Base-by-base conservation (phyloP, 2,888 invertebrate species). In the Caenorhabditis sulstoni region DNA sequence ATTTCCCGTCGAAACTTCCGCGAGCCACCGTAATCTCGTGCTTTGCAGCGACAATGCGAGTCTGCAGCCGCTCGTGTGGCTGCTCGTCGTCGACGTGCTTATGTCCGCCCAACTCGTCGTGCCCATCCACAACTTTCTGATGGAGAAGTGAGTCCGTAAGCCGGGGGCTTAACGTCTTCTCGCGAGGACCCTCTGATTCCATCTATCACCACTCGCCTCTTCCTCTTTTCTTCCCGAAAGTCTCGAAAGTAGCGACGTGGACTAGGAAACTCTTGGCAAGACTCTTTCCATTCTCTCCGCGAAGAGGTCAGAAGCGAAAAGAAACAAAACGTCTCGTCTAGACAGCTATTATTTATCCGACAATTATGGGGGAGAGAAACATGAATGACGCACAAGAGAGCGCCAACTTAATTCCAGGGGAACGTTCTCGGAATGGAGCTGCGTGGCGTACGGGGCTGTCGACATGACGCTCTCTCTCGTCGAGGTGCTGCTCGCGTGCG, bases 391-490 rank as follows among this genome's bases (percentile, higher is more conserved):
- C 45, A 55, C 44, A 12, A 37, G 16, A 16, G 29, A 29, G 29
- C 29, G 7, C n/a, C 23, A 1, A 53, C 47, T 49, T 55, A 53
- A 71, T 79, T 82, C 57, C 77, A 86, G 86, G 45, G 75, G 79
- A 44, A 55, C 79, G 49, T 85, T 82, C 76, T 68, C 66, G 16
- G 66, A 70, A 47, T 65, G 57, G 62, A 47, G 67, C 12, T 86
- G 86, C 47, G 35, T 76, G n/a, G 29, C 74, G 18, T 84, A 83
- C 53, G 86, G 84, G 18, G 79, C 79, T 11, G 49, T 70, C 16
- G 86, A 86, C 57, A 85, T 86, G 86, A 67, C 74, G 7, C 37
- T 85, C 16, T 85, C 85, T 16, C 71, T 85, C 14, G 58, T 66
- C 18, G 83, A 85, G 53, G 73, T 86, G 22, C 73, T 80, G n/a